phyloP scores from a whole-genome alignment of 2,888 invertebrate genomes.

The Drosophila mettleri region DNA sequence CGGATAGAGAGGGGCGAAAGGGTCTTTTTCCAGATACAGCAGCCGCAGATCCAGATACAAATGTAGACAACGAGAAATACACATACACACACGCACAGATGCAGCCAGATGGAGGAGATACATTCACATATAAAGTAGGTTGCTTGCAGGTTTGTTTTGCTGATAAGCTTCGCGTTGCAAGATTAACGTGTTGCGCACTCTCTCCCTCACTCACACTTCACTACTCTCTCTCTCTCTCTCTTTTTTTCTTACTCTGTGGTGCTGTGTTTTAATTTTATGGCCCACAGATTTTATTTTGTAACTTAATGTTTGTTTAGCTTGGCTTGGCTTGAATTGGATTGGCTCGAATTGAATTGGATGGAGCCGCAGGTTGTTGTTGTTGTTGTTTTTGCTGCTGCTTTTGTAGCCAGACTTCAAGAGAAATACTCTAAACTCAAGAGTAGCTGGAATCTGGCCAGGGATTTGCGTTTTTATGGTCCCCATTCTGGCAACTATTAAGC shows the following conservation, averaged over 20 bases:
- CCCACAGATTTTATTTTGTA: slow-evolving; percentile 78
- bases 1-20: slow-evolving; percentile 17
- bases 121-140: slow-evolving; percentile 71
- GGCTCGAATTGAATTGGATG: slow-evolving; percentile 38
- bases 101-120: too few relatives aligned
- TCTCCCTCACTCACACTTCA: background rate
- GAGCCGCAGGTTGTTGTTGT: slow-evolving; percentile 71
- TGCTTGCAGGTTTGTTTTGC: slow-evolving; percentile 62
- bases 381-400: slow-evolving; percentile 13
- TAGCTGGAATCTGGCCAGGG: slow-evolving; percentile 16
- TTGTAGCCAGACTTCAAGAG: slow-evolving; percentile 38
- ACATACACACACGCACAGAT: slow-evolving; percentile 42
- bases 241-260: slow-evolving; percentile 43
- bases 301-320: slow-evolving; percentile 76
- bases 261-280: slow-evolving; percentile 75
- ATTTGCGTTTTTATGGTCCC: slow-evolving; percentile 63
- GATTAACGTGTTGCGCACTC: slow-evolving; percentile 66
- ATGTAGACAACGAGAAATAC: slow-evolving; percentile 31
- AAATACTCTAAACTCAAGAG: slow-evolving; percentile 48
- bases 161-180: slow-evolving; percentile 62
- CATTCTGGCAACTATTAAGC: slow-evolving; percentile 34
- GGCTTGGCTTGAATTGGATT: slow-evolving; percentile 49
- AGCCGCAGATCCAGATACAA: slow-evolving; percentile 42
- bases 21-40: slow-evolving; percentile 42
- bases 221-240: background rate